phyloP scores from a whole-genome alignment of 1,140 invertebrate species.

The Oryzaephilus surinamensis region DNA sequence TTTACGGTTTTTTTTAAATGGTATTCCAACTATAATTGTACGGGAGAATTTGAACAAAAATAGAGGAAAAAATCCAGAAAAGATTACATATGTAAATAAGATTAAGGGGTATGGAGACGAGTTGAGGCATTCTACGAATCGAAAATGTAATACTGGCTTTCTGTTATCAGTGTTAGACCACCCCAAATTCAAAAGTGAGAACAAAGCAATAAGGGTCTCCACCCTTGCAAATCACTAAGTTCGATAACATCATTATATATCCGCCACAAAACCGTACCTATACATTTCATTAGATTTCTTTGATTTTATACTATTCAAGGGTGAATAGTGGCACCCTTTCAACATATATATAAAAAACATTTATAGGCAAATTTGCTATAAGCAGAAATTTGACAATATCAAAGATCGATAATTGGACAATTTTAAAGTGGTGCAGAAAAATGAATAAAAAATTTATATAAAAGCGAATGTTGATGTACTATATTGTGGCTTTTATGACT shows the following conservation, averaged over 20 bases:
- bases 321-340: too few relatives aligned
- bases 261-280: conserved; percentile 11
- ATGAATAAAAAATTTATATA: too few relatives aligned
- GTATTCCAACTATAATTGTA: not conserved
- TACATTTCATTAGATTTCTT: conserved; percentile 14
- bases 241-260: conserved; percentile 34
- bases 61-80: conserved; percentile 4
- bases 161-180: conserved; percentile 31
- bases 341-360: too few relatives aligned
- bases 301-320: conserved; percentile 15
- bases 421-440: too few relatives aligned
- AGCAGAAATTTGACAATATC: too few relatives aligned
- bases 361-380: too few relatives aligned
- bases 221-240: conserved; percentile 33
- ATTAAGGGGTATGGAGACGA: conserved; percentile 17
- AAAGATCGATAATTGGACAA: too few relatives aligned
- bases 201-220: conserved; percentile 34
- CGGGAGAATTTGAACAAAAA: not conserved
- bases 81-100: conserved; percentile 23
- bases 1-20: too few relatives aligned
- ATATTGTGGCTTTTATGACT: conserved; percentile 23
- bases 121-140: too few relatives aligned
- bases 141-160: conserved; percentile 28
- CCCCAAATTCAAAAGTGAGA: conserved; percentile 35
- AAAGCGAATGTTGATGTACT: too few relatives aligned